Percentiles rank a stretch among this genome's conserved stretches.
phyloP scores from a whole-genome alignment of 2,113 vertebrate species.

The Xiphophorus couchianus region DNA sequence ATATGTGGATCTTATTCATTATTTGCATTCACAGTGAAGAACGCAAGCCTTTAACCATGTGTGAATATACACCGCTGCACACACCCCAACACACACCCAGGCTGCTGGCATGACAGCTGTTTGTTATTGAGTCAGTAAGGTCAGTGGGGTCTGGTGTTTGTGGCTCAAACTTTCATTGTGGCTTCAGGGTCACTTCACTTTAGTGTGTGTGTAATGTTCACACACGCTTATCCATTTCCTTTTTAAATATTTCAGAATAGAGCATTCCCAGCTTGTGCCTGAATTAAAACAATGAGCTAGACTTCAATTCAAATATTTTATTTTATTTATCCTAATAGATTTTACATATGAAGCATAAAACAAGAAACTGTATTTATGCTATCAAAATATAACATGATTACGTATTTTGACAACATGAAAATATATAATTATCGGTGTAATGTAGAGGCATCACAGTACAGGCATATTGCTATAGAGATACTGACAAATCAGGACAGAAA shows the following conservation, averaged over 20 bases:
- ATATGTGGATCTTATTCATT: neutral
- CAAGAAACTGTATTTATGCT: too few species aligned
- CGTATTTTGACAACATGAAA: neutral
- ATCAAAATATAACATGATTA: neutral
- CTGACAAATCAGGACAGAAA: neutral
- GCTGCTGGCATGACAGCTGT: conserved; percentile 48
- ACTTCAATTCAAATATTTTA: neutral
- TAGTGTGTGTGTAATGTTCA: conserved; percentile 10
- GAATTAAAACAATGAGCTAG: neutral
- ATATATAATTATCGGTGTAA: too few species aligned
- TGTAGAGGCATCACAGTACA: neutral
- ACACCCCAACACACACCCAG: neutral
- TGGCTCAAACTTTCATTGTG: conserved; percentile 26
- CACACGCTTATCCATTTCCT: neutral
- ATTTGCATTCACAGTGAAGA: neutral
- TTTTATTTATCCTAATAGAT: neutral
- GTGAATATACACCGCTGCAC: conserved; percentile 4
- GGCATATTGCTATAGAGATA: neutral
- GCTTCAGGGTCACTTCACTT: conserved; percentile 5
- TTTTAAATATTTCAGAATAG: neutral
- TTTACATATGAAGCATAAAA: too few species aligned
- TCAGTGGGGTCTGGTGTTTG: conserved; percentile 43
- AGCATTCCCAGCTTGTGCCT: neutral
- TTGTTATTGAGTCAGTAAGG: conserved; percentile 55
- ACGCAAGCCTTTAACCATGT: neutral